Evolutionary conservation across 2,888 invertebrate species (phyloP).

Genomic region (Coleophora deauratella): DNA sequence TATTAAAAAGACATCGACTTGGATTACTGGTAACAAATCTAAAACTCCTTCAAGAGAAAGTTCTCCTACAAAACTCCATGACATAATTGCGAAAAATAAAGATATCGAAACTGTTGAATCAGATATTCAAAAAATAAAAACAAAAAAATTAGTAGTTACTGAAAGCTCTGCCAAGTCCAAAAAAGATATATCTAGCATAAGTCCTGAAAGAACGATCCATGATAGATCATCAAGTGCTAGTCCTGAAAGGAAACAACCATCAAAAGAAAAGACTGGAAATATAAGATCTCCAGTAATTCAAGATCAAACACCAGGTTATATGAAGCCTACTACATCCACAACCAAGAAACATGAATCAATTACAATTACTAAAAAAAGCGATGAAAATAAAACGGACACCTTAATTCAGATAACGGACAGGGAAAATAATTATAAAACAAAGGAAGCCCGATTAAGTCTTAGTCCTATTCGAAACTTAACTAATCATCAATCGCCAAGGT

Average conservation of each 20-base stretch:
- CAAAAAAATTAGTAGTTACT: no score
- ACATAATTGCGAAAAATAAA: slow-evolving; percentile 19
- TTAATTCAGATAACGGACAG: slow-evolving; percentile 10
- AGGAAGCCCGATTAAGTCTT: background rate
- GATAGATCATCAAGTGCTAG: slow-evolving; percentile 4
- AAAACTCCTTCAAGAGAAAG: slow-evolving; percentile 25
- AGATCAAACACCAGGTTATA: slow-evolving; percentile 10
- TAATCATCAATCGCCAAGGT: slow-evolving; percentile 2
- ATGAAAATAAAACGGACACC: slow-evolving; percentile 16
- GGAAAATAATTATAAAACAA: slow-evolving; percentile 2
- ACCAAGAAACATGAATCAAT: slow-evolving; percentile 17
- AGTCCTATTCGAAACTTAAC: background rate
- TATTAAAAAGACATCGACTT: slow-evolving; percentile 19
- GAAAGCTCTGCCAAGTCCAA: no score
- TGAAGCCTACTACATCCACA: slow-evolving; percentile 13
- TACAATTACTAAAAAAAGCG: slow-evolving; percentile 15
- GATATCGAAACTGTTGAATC: no score
- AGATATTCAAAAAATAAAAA: no score
- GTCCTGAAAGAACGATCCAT: slow-evolving; percentile 23
- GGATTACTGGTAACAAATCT: slow-evolving; percentile 13
- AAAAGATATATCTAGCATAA: slow-evolving; percentile 17
- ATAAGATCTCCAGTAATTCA: slow-evolving; percentile 1
- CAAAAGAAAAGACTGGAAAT: background rate
- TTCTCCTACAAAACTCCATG: slow-evolving; percentile 40
- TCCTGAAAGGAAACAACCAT: slow-evolving; percentile 12